Base-by-base conservation (phyloP, 2,113 vertebrate genomes). In the Bolborhynchus lineola region DNA sequence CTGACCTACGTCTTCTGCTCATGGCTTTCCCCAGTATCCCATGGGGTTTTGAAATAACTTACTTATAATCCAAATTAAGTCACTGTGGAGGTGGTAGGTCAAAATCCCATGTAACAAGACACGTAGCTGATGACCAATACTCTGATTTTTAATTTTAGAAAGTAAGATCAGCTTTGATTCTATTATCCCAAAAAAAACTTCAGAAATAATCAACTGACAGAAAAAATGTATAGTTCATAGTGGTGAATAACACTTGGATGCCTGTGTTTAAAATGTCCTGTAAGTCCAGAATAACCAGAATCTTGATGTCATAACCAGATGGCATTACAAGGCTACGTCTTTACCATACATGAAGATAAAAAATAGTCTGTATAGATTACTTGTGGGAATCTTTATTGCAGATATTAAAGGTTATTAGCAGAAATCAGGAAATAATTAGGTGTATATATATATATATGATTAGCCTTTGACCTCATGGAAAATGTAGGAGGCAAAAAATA, bases 391-490 rank as follows among this genome's bases (percentile, higher is more conserved):
- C 41, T 50, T 67, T 90, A 78, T 84, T 74, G 15, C 39, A 37
- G 85, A 39, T 85, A 50, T 59, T 84, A 79, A 91, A 83, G 46
- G 37, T 42, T 88, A 95, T 39, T 87, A 94, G 80, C 62, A 91
- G 92, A 90, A 97, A 92, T 84, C 63, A 67, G 92, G 80, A 95
- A 90, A 92, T n/a, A 95, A 95, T 91, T 95, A 89, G 49, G 62
- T 70, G 88, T 91, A 52, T 33, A 16, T 39, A 52, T 33, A 16
- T 39, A 39, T 92, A 81, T 60, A 72, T 42, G 80, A 94, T 13
- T 60, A 69, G 17, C 47, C 57, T 76, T 72, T 41, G 81, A 76
- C 60, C 29, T 78, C 37, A 19, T n/a, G 24, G 35, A 50, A 79
- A 82, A 55, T 37, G 55, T 74, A 72, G 29, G 50, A 90, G 26